Base-by-base conservation (phyloP, 2,888 invertebrate species). In the Dicyrtoma fusca region DNA sequence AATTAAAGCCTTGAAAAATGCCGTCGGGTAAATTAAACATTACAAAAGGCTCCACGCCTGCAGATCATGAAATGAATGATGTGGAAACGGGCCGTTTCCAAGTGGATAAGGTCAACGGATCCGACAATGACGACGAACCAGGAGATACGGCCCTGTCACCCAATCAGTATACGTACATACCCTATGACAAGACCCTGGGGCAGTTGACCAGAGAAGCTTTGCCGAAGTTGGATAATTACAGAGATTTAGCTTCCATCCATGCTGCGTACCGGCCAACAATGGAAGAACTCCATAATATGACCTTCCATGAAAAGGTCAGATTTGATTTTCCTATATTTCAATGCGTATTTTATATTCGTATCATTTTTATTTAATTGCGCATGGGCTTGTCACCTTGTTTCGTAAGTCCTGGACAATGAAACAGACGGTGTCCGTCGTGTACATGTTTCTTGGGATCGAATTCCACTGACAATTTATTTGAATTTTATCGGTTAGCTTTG, bases 161-260 rank as follows among this genome's bases (percentile, higher is more conserved):
- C 19, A 69, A 72, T 34, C 72, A 72, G 44, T 65, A 65, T 71
- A 81, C 82, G 4, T 82, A 82, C 66, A 57, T 42, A 5, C 81
- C 79, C 25, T 81, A 81, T 68, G 81, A 82, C 74, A 81, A 81
- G 44, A 81, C 89, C 1, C 82, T 90, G 78, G 89, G 89, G 1
- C 89, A 89, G 80, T 85, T 91, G 71, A 90, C 91, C 0, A 80
- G 84, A 44, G 86, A 86, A 77, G 84, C 84, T 4, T 78, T 86
- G 6, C 86, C 86, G 0, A 82, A 84, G 51, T 81, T 83, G 61
- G 85, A 85, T 71, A 83, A 85, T 74, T 86, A 86, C 77, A 77
- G 84, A 49, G 83, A 85, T 77, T 77, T 83, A 47, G 75, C 82
- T 68, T 83, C 83, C 4, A 78, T 82, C 17, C 81, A 82, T 69